Base-by-base conservation (phyloP, 37 sponge, comb jelly and placozoan genomes). In the Ianthella basta region DNA sequence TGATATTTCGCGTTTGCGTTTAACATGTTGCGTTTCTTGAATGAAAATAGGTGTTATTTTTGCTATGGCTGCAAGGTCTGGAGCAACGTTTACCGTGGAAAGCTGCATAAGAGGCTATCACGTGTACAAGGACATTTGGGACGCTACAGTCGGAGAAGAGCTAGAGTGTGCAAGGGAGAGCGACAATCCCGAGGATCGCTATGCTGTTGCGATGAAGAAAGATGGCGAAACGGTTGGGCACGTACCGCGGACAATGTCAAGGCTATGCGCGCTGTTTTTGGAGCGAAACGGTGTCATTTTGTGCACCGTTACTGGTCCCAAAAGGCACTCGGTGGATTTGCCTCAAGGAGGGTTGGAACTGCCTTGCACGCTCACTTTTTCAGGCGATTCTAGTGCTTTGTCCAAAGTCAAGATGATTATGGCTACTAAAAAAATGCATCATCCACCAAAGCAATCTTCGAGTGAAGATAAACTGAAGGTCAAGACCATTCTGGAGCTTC, bases 291-390 rank as follows among this genome's bases (percentile, higher is more conserved):
- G 87, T 33, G 82, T 82, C 2, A 87, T 82, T 36, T 13, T 56
- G 0, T 87, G 72, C 37, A 27, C 24, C 0, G 82, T 87, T 21
- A 81, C 64, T 37, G 82, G 82, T 1, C 41, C 30, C 23, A 57
- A 50, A 56, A 41, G 80, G 15, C 66, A 55, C 38, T 81, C 82
- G 27, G 61, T 19, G 23, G 87, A 81, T 54, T 72, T 87, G 81
- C 82, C 74, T 60, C 87, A 87, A 87, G 87, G 87, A 36, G 83
- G 88, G 15, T 27, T 88, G 55, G 82, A 87, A 55, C 33, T 87
- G 23, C 88, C 88, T 15, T 88, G 88, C 38, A 75, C 34, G 15
- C 41, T 88, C 1, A 81, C 66, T 14, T 82, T 88, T 59, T 33
- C 24, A 67, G 87, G 88, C 34, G 55, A 24, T 37, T 25, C 21